These are phyloP conservation scores for Pandemis corylana DNA, from an alignment of 2,888 invertebrate species.

Conservation along the genomic window DNA sequence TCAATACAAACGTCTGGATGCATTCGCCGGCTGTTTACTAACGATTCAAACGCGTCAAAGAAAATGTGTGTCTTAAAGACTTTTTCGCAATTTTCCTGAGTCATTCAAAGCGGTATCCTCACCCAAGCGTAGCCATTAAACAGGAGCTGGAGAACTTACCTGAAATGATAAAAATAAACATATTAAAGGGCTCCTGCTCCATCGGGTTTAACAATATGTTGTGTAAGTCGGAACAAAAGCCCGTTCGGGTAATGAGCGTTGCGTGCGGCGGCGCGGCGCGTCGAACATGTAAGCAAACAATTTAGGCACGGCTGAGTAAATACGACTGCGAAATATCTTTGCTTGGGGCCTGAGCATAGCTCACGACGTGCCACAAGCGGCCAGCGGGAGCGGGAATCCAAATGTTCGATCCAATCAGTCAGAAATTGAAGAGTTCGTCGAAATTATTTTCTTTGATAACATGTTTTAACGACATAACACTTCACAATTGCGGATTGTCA, in stretches of 20 bases:
- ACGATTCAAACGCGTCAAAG: constrained; percentile 45
- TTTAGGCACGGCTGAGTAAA: constrained; percentile 84
- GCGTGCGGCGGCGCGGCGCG: constrained; percentile 79
- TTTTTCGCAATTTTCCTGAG: constrained; percentile 48
- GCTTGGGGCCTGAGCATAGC: constrained; percentile 66
- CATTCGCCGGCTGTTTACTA: constrained; percentile 7
- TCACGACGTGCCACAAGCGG: constrained; percentile 28
- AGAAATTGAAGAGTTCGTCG: neutral
- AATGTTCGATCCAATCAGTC: neutral
- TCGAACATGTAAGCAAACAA: constrained; percentile 85
- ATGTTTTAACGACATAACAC: neutral
- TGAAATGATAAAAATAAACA: constrained; percentile 81
- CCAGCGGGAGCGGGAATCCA: constrained; percentile 14
- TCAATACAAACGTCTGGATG: neutral
- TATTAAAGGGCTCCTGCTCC: constrained; percentile 72
- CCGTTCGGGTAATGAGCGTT: constrained; percentile 81
- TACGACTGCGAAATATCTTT: constrained; percentile 82
- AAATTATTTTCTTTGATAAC: neutral
- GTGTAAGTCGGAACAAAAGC: constrained; percentile 81
- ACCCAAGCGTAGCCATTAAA: constrained; percentile 72
- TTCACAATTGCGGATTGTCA: too few species aligned
- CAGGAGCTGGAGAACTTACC: constrained; percentile 73
- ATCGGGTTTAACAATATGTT: constrained; percentile 80
- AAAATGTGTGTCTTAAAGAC: constrained; percentile 39
- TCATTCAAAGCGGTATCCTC: constrained; percentile 70